These are phyloP conservation scores for Platysternon megacephalum DNA, from an alignment of 2,113 vertebrate genomes.

Conservation along the genomic window DNA sequence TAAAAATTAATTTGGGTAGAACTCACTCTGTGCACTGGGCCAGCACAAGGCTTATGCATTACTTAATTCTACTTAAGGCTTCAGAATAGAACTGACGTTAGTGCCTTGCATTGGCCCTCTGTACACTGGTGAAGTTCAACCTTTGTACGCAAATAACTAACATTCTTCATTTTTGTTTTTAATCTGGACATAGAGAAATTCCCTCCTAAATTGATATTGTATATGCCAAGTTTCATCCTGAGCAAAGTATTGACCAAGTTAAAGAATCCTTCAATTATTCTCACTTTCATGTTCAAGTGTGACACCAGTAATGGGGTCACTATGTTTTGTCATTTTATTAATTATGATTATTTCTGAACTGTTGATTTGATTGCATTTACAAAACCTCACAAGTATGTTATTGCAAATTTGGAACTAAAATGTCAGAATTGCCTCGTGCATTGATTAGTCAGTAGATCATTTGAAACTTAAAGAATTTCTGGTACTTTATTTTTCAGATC, in stretches of 20 bases:
- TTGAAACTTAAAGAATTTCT: conserved; percentile 25
- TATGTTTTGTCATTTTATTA: not conserved
- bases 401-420: not conserved
- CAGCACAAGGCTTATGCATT: not conserved
- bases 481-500: conserved; percentile 75
- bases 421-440: not conserved
- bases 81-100: not conserved
- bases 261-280: not conserved
- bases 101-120: not conserved
- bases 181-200: not conserved
- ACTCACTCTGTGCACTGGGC: not conserved
- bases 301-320: not conserved
- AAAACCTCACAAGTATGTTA: not conserved
- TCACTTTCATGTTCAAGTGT: not conserved
- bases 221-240: not conserved
- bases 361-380: not conserved
- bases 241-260: not conserved
- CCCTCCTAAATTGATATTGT: not conserved
- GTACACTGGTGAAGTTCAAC: not conserved
- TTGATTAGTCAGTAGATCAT: not conserved
- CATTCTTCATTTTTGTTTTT: not conserved
- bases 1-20: not conserved
- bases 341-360: not conserved
- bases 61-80: not conserved
- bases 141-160: not conserved